A percentile compares a stretch with the other conserved stretches of the same genome.
Conservation (phyloP, 1,140 invertebrate species). For the Lordiphosa collinella region DNA sequence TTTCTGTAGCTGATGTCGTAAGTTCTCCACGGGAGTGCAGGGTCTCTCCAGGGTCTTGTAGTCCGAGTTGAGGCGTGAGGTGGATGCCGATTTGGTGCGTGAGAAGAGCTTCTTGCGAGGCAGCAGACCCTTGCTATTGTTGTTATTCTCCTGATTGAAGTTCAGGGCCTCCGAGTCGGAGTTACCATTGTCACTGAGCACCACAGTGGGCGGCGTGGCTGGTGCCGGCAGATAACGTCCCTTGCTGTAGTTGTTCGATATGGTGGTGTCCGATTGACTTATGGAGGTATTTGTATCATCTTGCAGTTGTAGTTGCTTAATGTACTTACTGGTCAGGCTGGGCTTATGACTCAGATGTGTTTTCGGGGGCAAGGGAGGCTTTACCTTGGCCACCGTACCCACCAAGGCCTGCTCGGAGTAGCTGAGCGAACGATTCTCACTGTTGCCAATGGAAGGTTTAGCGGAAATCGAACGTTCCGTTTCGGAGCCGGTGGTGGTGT, state of each 20-base stretch:
- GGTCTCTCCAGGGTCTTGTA: constrained; percentile 77
- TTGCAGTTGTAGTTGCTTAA: constrained; percentile 64
- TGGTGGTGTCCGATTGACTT: constrained; percentile 75
- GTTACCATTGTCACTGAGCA: constrained; percentile 71
- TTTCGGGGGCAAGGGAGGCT: constrained; percentile 64
- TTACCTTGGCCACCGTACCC: constrained; percentile 23
- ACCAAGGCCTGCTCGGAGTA: constrained; percentile 54
- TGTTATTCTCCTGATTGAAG: constrained; percentile 63
- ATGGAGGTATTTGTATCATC: constrained; percentile 72
- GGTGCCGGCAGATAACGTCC: constrained; percentile 47
- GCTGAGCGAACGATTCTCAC: constrained; percentile 69
- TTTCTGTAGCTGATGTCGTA: constrained; percentile 87
- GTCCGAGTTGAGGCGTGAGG: constrained; percentile 82
- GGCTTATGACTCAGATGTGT: constrained; percentile 48
- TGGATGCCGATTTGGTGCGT: constrained; percentile 84
- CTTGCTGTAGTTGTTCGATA: constrained; percentile 71
- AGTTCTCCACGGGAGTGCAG: constrained; percentile 87
- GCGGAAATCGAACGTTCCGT: constrained; percentile 87
- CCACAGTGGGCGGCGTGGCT: constrained; percentile 7
- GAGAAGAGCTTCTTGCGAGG: constrained; percentile 83
- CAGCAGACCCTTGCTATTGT: constrained; percentile 27
- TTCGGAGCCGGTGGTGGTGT: constrained; percentile 85
- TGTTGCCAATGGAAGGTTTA: constrained; percentile 80
- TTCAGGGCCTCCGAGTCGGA: constrained; percentile 53
- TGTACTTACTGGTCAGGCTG: constrained; percentile 64